Percentiles rank a stretch among this genome's conserved stretches.
phyloP scores from a whole-genome alignment of 2,888 invertebrate species.

The Agrilus cyanescens region DNA sequence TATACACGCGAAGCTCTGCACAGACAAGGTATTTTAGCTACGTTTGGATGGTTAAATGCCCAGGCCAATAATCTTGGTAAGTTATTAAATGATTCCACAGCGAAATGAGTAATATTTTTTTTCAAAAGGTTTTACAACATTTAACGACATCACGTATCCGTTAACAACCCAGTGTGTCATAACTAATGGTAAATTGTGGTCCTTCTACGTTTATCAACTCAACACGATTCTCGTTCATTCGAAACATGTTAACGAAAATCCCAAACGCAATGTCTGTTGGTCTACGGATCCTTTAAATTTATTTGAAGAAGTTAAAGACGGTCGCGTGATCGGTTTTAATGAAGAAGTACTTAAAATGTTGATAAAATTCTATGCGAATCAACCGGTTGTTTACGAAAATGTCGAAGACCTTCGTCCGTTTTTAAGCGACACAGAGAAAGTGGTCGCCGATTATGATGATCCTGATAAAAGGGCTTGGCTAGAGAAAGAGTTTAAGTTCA shows the following conservation, averaged over 20 bases:
- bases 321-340: slow-evolving; percentile 66
- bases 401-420: slow-evolving; percentile 58
- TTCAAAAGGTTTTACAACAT: slow-evolving; percentile 57
- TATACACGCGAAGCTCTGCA: slow-evolving; percentile 54
- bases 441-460: slow-evolving; percentile 56
- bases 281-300: slow-evolving; percentile 58
- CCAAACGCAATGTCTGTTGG: slow-evolving; percentile 69
- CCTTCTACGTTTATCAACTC: slow-evolving; percentile 82
- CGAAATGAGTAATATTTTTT: too few relatives aligned
- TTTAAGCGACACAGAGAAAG: slow-evolving; percentile 45
- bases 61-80: slow-evolving; percentile 71
- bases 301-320: slow-evolving; percentile 61
- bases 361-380: slow-evolving; percentile 61
- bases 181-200: slow-evolving; percentile 79
- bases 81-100: too few relatives aligned
- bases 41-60: slow-evolving; percentile 68
- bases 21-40: slow-evolving; percentile 63
- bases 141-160: slow-evolving; percentile 84
- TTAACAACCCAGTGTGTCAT: slow-evolving; percentile 77
- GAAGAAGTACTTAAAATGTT: slow-evolving; percentile 63
- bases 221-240: slow-evolving; percentile 68
- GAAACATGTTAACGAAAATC: slow-evolving; percentile 51
- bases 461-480: slow-evolving; percentile 57
- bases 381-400: slow-evolving; percentile 47
- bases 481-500: slow-evolving; percentile 53